These are phyloP conservation scores for Bombus polaris DNA, from an alignment of 1,140 invertebrate genomes.

Conservation along the genomic window DNA sequence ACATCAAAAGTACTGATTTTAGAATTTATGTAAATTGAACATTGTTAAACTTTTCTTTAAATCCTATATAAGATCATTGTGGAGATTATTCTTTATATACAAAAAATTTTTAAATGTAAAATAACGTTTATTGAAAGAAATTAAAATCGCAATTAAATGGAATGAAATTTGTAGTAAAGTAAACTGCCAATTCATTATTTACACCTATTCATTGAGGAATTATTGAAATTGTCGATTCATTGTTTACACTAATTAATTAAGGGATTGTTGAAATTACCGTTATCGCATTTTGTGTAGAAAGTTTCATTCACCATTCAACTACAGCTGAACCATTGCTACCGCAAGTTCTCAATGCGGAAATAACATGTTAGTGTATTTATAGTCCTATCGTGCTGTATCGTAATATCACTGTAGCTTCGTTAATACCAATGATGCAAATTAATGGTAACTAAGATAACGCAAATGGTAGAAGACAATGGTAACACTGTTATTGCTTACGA, in stretches of 20 bases:
- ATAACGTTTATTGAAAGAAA: background rate
- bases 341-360: background rate
- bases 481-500: background rate
- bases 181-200: background rate
- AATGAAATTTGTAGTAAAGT: background rate
- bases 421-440: background rate
- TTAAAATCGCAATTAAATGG: background rate
- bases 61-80: background rate
- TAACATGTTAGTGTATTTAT: background rate
- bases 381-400: background rate
- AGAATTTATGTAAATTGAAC: background rate
- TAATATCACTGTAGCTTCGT: background rate
- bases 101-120: too few relatives aligned
- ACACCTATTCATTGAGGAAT: background rate
- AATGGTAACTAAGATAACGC: background rate
- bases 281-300: background rate
- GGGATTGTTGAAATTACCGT: background rate
- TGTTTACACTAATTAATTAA: background rate
- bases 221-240: background rate
- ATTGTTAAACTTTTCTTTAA: background rate
- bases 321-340: background rate
- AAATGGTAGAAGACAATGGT: background rate
- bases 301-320: background rate
- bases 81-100: background rate
- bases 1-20: background rate